phyloP scores from a whole-genome alignment of 92 coral and sea anemone species.

The Epizoanthus scotinus region DNA sequence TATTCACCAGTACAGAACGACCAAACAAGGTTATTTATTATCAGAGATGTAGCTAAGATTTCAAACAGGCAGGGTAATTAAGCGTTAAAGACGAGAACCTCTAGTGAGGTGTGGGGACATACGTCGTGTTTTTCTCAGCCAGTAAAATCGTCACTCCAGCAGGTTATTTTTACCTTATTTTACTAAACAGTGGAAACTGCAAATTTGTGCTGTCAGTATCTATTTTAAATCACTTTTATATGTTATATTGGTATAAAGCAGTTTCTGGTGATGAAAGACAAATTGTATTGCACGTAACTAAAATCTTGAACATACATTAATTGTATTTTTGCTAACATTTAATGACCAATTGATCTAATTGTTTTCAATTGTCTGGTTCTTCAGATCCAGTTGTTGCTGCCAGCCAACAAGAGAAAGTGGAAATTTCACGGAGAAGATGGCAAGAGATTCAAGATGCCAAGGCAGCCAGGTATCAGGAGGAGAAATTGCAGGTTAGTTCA shows the following conservation, averaged over 20 bases:
- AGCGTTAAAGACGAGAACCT: too few relatives aligned
- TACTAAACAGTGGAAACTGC: neutral
- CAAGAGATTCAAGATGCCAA: constrained; percentile 88
- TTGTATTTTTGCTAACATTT: neutral
- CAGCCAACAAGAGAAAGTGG: constrained; percentile 71
- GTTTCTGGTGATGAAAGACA: neutral
- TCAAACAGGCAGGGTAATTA: too few relatives aligned
- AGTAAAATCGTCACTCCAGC: too few relatives aligned
- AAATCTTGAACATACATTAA: neutral
- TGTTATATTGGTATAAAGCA: neutral
- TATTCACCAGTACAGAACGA: too few relatives aligned
- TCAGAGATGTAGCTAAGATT: too few relatives aligned
- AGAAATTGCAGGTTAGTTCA: constrained; percentile 66
- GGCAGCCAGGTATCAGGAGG: constrained; percentile 86
- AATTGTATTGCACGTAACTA: neutral
- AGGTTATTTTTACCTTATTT: too few relatives aligned
- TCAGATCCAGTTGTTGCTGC: constrained; percentile 88
- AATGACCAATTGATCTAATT: neutral
- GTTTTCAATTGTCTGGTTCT: neutral
- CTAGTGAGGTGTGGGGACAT: too few relatives aligned
- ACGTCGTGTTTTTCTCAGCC: too few relatives aligned
- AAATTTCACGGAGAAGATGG: constrained; percentile 71
- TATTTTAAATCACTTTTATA: neutral
- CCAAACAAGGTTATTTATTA: too few relatives aligned
- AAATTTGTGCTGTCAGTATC: neutral